These are phyloP conservation scores for Brachyistius frenatus DNA, from an alignment of 2,113 vertebrate genomes.

Conservation along the genomic window DNA sequence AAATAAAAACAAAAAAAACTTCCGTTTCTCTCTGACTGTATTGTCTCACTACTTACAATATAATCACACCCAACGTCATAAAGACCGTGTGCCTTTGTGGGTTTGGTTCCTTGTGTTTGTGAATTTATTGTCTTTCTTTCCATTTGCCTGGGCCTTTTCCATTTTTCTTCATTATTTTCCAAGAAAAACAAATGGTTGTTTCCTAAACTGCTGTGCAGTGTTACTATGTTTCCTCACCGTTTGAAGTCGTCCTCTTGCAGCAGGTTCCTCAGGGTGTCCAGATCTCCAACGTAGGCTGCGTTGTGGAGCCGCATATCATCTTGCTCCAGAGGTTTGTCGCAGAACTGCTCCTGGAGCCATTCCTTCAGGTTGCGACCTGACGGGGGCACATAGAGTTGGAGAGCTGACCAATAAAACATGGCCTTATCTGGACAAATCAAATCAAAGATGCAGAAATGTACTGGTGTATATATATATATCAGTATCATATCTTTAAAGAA, in stretches of 20 bases:
- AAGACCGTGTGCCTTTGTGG: background rate
- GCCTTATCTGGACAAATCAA: too few relatives aligned
- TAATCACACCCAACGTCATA: background rate
- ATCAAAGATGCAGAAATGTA: too few relatives aligned
- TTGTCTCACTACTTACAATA: background rate
- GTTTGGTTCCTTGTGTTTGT: background rate
- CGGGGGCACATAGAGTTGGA: background rate
- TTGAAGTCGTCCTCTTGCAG: conserved; percentile 91
- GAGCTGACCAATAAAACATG: background rate
- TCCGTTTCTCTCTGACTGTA: background rate
- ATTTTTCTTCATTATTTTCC: background rate
- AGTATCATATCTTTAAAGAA: background rate
- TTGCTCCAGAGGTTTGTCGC: conserved; percentile 91
- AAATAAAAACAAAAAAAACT: background rate
- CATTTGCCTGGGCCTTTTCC: background rate
- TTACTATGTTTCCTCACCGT: conserved; percentile 77
- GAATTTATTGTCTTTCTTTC: background rate
- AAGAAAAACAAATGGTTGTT: background rate
- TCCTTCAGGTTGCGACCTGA: conserved; percentile 94
- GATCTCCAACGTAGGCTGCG: conserved; percentile 92
- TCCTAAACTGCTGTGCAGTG: background rate
- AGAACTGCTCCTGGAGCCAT: conserved; percentile 95
- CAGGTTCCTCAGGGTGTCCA: conserved; percentile 89
- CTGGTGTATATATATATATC: too few relatives aligned
- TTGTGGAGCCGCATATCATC: conserved; percentile 94